Evolutionary conservation across 2,888 invertebrate genomes (phyloP), one percentile per base, ranked within the genome.

Genomic region (Melinaea marsaeus): DNA sequence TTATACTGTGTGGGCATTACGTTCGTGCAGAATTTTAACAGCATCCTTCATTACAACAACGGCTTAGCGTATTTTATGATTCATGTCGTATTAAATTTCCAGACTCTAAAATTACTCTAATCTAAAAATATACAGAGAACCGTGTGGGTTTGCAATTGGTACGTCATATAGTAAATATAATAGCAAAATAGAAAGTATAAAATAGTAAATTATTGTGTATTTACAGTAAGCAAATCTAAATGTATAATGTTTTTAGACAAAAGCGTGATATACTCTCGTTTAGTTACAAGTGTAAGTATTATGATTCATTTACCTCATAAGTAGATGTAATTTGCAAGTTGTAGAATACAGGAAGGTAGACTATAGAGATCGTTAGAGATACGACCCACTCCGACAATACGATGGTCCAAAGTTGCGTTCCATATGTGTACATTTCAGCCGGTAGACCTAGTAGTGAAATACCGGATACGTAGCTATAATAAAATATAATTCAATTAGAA

Each of bases 361-460:
- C 91, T 61, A 91, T 70, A 13, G 93, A 92, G 85, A 95, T 94
- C 0, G 94, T 93, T 34, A 94, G 69, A 6, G 94, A 93, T 32
- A 94, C 94, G 35, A 93, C 89, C 78, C 90, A 91, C 81, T 95
- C 94, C 0, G 94, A 92, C 34, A 93, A 79, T 2, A 94, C 89
- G 61, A 94, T 90, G 75, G 93, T 91, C 93, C 93, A 94, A 58
- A 94, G 91, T 78, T 95, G 95, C 0, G 95, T 94, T 2, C 95
- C 95, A 73, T 94, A 95, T 0, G 94, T 93, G 76, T 95, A 95
- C 92, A 95, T 94, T 86, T 95, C 95, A 1, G 95, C 94, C 0
- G 95, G 95, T 34, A 94, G 85, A 13, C 95, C 95, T 65, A 95
- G 84, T 62, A 95, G 87, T 34, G 94, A 93, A 66, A 95, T 95